Evolutionary conservation across 2,888 invertebrate genomes (phyloP).

Genomic region (Gasteruption jaculator): DNA sequence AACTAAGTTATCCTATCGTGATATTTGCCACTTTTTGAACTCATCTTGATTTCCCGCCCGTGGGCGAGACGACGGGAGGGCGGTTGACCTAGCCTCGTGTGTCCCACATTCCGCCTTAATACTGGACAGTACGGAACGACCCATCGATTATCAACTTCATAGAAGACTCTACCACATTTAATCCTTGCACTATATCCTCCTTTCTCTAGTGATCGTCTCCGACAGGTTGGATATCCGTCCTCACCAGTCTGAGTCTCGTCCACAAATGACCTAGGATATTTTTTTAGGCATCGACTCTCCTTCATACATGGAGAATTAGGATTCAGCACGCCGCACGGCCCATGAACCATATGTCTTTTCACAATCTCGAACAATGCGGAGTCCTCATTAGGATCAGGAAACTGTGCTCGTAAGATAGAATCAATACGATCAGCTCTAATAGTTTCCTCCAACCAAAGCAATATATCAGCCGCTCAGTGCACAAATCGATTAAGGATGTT

Average conservation of each 20-base stretch:
- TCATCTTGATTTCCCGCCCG: too few relatives aligned
- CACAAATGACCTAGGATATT: slow-evolving; percentile 32
- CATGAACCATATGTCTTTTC: slow-evolving; percentile 35
- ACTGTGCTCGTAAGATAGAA: slow-evolving; percentile 39
- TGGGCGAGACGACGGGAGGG: too few relatives aligned
- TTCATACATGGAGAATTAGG: slow-evolving; percentile 43
- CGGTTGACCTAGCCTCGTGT: too few relatives aligned
- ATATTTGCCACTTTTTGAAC: too few relatives aligned
- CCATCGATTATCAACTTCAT: slow-evolving; percentile 24
- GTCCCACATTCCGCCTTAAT: too few relatives aligned
- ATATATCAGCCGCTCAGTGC: slow-evolving; percentile 29
- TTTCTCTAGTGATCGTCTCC: slow-evolving; percentile 26
- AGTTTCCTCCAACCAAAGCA: slow-evolving; percentile 29
- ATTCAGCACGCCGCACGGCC: slow-evolving; percentile 40
- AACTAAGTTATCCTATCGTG: too few relatives aligned
- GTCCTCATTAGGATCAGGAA: slow-evolving; percentile 35
- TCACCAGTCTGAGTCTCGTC: slow-evolving; percentile 32
- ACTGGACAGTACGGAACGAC: slow-evolving; percentile 28
- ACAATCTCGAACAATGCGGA: slow-evolving; percentile 28
- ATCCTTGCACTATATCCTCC: slow-evolving; percentile 14
- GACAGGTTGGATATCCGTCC: slow-evolving; percentile 42
- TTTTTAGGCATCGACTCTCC: slow-evolving; percentile 42
- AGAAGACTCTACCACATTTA: slow-evolving; percentile 10
- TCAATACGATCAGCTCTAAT: slow-evolving; percentile 32
- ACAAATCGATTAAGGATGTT: too few relatives aligned